Base-by-base conservation (phyloP, 2,888 invertebrate genomes). In the Dioctria linearis region DNA sequence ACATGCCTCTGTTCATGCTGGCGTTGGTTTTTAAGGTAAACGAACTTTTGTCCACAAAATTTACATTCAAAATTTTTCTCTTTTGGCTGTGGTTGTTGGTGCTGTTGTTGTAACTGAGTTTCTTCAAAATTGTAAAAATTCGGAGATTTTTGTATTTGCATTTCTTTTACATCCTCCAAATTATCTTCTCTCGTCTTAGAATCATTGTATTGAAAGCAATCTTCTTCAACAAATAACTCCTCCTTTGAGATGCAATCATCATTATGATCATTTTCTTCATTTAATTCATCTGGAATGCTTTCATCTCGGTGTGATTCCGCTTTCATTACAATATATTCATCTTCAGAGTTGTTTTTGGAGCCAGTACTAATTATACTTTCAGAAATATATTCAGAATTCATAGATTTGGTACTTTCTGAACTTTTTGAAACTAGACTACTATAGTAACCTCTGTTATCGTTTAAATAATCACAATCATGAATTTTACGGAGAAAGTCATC, bases 401-500 rank as follows among this genome's bases (percentile, higher is more conserved):
- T 25, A 25, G 25, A 25, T 25, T 25, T 25, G 25, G 25, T 25
- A 25, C 25, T 25, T 25, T 25, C 25, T 25, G 25, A 25, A 25
- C 25, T 25, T 25, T 25, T 25, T 25, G 25, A 25, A 25, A 25
- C 25, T 2, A 25, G 25, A 25, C 25, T 25, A 25, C 25, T 25
- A 25, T 25, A 25, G 0, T 65, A 40, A 3, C 42, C 65, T 40
- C 42, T 65, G 40, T 40, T 65, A 9, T 65, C 65, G 5, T 65
- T 42, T 42, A 65, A 42, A 65, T 42, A n/a, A 65, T 65, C 65
- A 11, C 65, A 40, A n/a, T 65, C 65, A n/a, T 42, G 42, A 65
- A 65, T 65, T 40, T 65, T 65, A 3, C n/a, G 65, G 5, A 65
- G 65, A 11, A 65, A 65, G 5, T 65, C 65, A 5, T 65, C 65